Base-by-base conservation (phyloP, 1,140 invertebrate genomes). In the Ericerus pela region DNA sequence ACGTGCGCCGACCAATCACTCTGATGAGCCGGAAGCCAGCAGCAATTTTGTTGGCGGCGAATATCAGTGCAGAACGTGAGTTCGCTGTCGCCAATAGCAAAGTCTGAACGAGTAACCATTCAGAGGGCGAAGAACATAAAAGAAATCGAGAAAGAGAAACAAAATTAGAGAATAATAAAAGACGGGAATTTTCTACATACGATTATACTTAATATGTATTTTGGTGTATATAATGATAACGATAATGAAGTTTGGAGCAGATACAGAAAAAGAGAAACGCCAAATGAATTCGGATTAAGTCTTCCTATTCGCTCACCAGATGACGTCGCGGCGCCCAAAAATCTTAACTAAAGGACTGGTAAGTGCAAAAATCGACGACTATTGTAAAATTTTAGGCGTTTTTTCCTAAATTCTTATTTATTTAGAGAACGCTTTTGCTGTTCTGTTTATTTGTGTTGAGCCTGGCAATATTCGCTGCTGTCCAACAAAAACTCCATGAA, bases 401-500 rank as follows among this genome's bases (percentile, higher is more conserved):
- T 47, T 24, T 22, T 22, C 10, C 20, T 47, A 47, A 33, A 10
- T 33, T n/a, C n/a, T 33, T n/a, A n/a, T 33, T 33, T n/a, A 33
- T 8, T n/a, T 33, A 8, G 30, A 8, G 30, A 33, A 33, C 30
- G 30, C 30, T 33, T 33, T n/a, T 33, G 30, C 8, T 14, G 41
- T 22, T 47, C 20, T 20, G 10, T 47, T 47, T 47, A 47, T 47
- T 89, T 88, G 65, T 90, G 86, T 84, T 90, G 86, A 74, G 86
- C 88, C 79, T 91, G 87, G 82, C 90, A 94, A 78, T 90, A 90
- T 78, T 91, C 86, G 78, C 84, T 85, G 75, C 85, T 88, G 78
- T 88, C 86, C 81, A 88, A 81, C 76, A 88, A 83, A 85, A 91
- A 92, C 88, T 92, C 88, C 88, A 91, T 93, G 85, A 87, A 90